Percentiles rank a stretch among this genome's conserved stretches.
phyloP scores from a whole-genome alignment of 1,140 invertebrate genomes.

The Tetraneura akinire region DNA sequence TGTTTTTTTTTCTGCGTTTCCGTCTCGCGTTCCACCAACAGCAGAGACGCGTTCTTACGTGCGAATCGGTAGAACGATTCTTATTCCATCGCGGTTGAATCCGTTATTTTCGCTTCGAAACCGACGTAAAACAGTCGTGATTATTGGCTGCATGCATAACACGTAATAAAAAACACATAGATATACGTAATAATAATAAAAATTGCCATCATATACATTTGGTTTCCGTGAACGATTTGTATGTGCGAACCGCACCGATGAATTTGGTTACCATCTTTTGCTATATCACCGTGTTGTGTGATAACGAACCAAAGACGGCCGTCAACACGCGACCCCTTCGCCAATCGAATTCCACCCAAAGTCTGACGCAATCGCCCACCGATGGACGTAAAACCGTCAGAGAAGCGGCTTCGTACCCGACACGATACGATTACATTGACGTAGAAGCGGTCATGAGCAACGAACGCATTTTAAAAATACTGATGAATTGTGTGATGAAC shows the following conservation, averaged over 20 bases:
- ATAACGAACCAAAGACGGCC: not conserved
- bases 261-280: conserved; percentile 18
- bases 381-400: not conserved
- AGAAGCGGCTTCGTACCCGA: conserved; percentile 58
- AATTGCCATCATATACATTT: not conserved
- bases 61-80: not conserved
- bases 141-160: not conserved
- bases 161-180: not conserved
- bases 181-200: too few relatives aligned
- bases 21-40: conserved; percentile 23
- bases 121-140: not conserved
- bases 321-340: not conserved
- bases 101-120: conserved; percentile 1
- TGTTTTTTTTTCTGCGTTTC: conserved; percentile 31
- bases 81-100: not conserved
- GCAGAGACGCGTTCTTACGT: conserved; percentile 24
- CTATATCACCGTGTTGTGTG: conserved; percentile 21
- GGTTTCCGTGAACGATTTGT: not conserved
- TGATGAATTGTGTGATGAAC: conserved; percentile 63
- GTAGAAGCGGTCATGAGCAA: conserved; percentile 62
- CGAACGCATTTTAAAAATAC: conserved; percentile 61
- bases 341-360: not conserved
- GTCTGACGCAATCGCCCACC: not conserved
- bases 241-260: not conserved
- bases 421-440: conserved; percentile 64